Conservation (phyloP, 2,888 invertebrate genomes). For the Alviniconcha strummeri region DNA sequence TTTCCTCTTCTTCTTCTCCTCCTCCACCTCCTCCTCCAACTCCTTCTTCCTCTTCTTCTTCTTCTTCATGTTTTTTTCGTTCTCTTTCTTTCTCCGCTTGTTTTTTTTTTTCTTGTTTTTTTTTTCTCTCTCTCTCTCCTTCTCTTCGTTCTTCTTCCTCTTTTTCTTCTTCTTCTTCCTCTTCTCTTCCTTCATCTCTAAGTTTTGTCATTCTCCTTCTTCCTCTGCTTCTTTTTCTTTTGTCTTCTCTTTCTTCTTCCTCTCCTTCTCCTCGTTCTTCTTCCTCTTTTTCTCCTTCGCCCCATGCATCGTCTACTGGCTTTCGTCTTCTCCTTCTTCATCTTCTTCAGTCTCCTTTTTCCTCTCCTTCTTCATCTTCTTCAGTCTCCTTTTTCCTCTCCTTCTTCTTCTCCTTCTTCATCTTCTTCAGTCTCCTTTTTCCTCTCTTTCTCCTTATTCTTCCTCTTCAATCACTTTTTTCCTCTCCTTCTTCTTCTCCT, state of each 20-base stretch:
- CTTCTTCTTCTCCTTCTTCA: not conserved
- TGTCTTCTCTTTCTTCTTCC: not conserved
- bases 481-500: not conserved
- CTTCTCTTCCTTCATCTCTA: not conserved
- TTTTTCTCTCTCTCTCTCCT: conserved; percentile 1
- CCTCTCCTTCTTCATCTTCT: not conserved
- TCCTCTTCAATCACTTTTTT: not conserved
- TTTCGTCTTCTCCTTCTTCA: not conserved
- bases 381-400: not conserved
- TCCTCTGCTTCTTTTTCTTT: not conserved
- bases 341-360: conserved; percentile 6
- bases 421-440: too few species aligned
- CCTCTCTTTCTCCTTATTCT: not conserved
- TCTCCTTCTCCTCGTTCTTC: not conserved
- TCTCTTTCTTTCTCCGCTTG: not conserved
- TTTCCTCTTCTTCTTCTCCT: not conserved
- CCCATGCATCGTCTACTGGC: not conserved
- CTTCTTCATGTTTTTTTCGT: not conserved
- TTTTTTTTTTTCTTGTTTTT: conserved; percentile 2
- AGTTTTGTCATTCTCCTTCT: not conserved
- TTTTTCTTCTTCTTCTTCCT: not conserved
- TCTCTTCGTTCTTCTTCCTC: conserved; percentile 3
- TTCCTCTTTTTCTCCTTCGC: not conserved
- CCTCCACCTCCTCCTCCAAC: not conserved
- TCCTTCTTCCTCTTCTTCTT: not conserved